phyloP scores from a whole-genome alignment of 2,113 vertebrate species.

The Dasyprocta punctata region DNA sequence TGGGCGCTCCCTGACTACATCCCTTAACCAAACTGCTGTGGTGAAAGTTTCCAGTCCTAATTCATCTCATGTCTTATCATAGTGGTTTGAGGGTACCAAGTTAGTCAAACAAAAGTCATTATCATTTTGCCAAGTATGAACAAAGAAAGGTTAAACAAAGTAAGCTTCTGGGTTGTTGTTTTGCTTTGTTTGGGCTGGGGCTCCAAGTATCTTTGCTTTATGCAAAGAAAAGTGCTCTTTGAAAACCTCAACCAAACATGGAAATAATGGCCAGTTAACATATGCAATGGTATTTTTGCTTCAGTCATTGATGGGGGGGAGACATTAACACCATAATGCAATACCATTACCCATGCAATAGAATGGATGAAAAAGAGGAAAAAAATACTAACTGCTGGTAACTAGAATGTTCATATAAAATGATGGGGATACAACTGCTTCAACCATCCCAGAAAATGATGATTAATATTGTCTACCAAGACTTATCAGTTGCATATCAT shows the following conservation, averaged over 20 bases:
- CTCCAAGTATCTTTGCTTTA: neutral
- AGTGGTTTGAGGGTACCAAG: neutral
- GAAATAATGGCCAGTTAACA: neutral
- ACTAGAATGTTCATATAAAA: neutral
- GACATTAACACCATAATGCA: neutral
- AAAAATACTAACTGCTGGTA: neutral
- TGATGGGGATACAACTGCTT: neutral
- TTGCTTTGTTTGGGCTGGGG: neutral
- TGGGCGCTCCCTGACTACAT: neutral
- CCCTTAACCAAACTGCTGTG: neutral
- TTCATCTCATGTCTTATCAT: neutral
- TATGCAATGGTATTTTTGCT: constrained; percentile 10
- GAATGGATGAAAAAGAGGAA: neutral
- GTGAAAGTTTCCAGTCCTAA: neutral
- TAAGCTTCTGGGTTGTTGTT: neutral
- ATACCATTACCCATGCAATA: neutral
- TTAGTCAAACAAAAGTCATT: neutral
- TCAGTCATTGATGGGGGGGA: neutral
- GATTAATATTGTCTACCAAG: neutral
- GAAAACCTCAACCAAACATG: neutral
- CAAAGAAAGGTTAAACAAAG: neutral
- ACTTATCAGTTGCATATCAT: neutral
- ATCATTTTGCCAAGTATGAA: neutral
- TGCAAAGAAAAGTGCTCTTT: neutral
- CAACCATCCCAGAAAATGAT: neutral